Conservation (phyloP, 2,113 vertebrate genomes). For the Argyrosomus japonicus region DNA sequence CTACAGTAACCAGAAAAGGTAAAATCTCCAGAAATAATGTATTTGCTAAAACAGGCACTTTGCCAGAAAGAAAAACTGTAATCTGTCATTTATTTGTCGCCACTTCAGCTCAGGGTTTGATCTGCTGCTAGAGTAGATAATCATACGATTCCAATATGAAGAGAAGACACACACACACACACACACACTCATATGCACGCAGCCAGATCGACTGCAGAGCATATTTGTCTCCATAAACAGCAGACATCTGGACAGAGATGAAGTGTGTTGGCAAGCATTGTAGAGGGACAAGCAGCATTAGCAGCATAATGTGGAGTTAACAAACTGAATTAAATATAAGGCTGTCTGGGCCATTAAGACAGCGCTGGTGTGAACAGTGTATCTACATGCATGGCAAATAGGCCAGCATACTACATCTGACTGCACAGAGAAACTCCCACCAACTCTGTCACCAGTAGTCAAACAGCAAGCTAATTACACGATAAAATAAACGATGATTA, state of each 20-base stretch:
- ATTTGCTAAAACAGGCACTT: background rate
- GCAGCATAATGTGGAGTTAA: background rate
- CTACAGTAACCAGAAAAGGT: background rate
- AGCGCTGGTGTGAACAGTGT: background rate
- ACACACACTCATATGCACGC: background rate
- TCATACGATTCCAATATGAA: constrained; percentile 21
- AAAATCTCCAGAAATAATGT: background rate
- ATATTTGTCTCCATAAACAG: constrained; percentile 10
- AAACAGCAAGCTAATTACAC: constrained; percentile 32
- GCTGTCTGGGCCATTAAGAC: constrained; percentile 12
- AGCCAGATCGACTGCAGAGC: background rate
- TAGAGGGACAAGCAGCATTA: background rate
- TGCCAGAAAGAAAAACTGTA: constrained; percentile 6
- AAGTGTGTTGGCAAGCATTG: background rate
- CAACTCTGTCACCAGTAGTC: constrained; percentile 6
- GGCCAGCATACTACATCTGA: background rate
- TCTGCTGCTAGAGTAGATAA: constrained; percentile 24
- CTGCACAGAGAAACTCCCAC: constrained; percentile 18
- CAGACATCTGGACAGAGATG: constrained; percentile 16
- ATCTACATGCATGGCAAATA: background rate
- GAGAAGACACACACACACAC: background rate
- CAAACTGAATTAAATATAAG: background rate
- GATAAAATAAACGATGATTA: constrained; percentile 37
- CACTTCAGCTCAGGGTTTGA: constrained; percentile 13
- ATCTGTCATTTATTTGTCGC: constrained; percentile 25